Evolutionary conservation across 2,113 vertebrate genomes (phyloP), one percentile per base, ranked within the genome.

Genomic region (Ageneiosus marmoratus): DNA sequence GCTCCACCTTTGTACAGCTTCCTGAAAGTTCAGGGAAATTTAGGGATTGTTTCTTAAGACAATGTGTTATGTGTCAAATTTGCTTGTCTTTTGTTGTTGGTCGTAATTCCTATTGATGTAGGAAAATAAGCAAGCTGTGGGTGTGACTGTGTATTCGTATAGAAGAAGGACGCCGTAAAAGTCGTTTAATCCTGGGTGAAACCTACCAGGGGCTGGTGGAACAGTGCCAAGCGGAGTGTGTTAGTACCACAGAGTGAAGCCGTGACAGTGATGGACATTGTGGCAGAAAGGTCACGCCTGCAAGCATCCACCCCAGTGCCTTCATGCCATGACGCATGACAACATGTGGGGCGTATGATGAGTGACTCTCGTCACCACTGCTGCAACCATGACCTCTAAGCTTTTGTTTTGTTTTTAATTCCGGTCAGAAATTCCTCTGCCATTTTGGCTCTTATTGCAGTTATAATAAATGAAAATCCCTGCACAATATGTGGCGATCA

Each of bases 221-320:
- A 77, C 46, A 50, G 58, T 72, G 74, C 83, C 65, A 58, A 73
- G 29, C 58, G 76, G 83, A 86, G 86, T 85, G 29, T 87, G 83
- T 80, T 86, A 80, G 1, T 37, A 76, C 32, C 74, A 77, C 44
- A 67, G 83, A 79, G 48, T 70, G 48, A 53, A 15, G 46, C 80
- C 75, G 74, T 69, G 77, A 84, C 77, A 60, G n/a, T 88, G 89
- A 91, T 82, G 87, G 89, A 77, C 75, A 0, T 29, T 55, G 67
- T 86, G 88, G 90, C 84, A 87, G 84, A 91, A 90, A 93, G 89
- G 91, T 90, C 69, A 18, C 77, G 87, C 87, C 88, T 12, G 16
- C 46, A 63, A 89, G 88, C 85, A 18, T 85, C 81, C 10, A n/a
- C 69, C 75, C 86, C 73, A 60, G 65, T 81, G 69, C 58, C 63